phyloP scores from a whole-genome alignment of 2,888 invertebrate species.

The Xanthia togata region DNA sequence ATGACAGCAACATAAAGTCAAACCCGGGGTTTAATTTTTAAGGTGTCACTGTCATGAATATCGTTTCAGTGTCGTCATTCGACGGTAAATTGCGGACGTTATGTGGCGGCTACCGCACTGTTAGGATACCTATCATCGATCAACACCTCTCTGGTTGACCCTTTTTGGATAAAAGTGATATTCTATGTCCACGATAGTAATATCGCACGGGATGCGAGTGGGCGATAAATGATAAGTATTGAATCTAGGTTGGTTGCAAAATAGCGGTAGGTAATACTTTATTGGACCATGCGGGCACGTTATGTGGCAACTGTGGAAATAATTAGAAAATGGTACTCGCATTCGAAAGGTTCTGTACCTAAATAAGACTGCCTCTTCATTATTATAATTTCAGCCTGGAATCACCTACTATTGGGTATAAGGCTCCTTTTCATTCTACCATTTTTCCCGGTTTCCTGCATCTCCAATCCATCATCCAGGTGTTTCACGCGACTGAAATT shows the following conservation, averaged over 20 bases:
- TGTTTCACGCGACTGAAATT: not conserved
- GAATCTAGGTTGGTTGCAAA: slow-evolving; percentile 45
- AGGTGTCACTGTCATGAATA: no score
- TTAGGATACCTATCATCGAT: not conserved
- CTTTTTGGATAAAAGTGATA: not conserved
- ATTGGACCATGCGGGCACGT: not conserved
- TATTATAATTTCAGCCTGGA: not conserved
- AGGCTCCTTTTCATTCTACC: not conserved
- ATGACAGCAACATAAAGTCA: not conserved
- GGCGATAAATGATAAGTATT: slow-evolving; percentile 29
- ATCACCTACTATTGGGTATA: not conserved
- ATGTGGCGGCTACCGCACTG: not conserved
- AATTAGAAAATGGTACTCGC: not conserved
- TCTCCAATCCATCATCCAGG: not conserved
- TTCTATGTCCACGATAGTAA: slow-evolving; percentile 3
- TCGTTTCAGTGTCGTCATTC: no score
- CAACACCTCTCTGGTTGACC: no score
- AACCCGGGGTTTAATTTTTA: no score
- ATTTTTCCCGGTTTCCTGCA: not conserved
- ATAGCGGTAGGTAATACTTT: not conserved
- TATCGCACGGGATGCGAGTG: slow-evolving; percentile 26
- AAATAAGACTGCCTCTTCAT: not conserved
- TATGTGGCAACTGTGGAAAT: not conserved
- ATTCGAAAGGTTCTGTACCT: not conserved
- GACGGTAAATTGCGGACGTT: not conserved